Evolutionary conservation across 2,797 vertebrate species (phyloP).

Genomic region (Merluccius polli): DNA sequence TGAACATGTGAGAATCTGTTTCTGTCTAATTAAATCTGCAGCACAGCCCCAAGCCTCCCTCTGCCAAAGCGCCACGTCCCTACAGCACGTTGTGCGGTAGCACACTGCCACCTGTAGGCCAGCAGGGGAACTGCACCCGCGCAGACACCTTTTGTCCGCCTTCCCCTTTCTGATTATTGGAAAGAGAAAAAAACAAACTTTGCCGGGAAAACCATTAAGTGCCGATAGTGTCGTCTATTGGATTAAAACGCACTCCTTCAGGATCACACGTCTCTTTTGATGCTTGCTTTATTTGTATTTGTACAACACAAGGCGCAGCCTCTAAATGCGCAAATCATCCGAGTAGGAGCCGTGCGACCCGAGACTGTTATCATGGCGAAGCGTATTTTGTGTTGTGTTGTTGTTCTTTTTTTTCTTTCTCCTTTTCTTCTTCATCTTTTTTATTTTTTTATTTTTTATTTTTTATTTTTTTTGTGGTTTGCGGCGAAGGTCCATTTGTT

Average conservation of each 20-base stretch:
- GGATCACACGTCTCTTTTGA: constrained; percentile 73
- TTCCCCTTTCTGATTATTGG: constrained; percentile 53
- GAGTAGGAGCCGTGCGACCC: constrained; percentile 68
- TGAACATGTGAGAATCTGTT: constrained; percentile 81
- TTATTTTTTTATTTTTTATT: constrained; percentile 25
- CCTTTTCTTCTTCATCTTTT: constrained; percentile 25
- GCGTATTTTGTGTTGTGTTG: constrained; percentile 71
- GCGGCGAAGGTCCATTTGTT: constrained; percentile 68
- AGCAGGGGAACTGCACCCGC: constrained; percentile 26
- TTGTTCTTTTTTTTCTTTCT: constrained; percentile 22
- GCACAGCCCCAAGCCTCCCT: constrained; percentile 72
- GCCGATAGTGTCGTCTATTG: constrained; percentile 62
- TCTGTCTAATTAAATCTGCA: constrained; percentile 82
- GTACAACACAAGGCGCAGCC: constrained; percentile 64
- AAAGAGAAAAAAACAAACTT: constrained; percentile 69
- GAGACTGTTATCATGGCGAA: constrained; percentile 70
- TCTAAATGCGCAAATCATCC: constrained; percentile 72
- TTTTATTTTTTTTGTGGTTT: constrained; percentile 2
- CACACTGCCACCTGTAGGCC: constrained; percentile 81
- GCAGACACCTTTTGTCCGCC: constrained; percentile 51
- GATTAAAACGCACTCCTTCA: constrained; percentile 70
- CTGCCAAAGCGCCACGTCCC: constrained; percentile 63
- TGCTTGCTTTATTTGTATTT: constrained; percentile 73
- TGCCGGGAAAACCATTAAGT: constrained; percentile 68
- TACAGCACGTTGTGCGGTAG: constrained; percentile 64